Base-by-base conservation (phyloP, 1,140 invertebrate species). In the Daktulosphaira vitifoliae region DNA sequence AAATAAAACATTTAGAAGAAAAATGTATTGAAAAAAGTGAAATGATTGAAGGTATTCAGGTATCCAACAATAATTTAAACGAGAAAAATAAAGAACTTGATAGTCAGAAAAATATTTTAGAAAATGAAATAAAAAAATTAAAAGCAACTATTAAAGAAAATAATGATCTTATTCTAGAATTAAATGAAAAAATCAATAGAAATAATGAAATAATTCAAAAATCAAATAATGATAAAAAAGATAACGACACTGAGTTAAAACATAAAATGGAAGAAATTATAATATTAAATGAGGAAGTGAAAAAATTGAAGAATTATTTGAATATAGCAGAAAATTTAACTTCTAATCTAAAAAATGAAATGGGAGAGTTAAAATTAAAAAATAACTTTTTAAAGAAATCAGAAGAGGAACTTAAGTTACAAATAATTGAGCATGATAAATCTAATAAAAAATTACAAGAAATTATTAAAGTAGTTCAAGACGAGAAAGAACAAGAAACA, bases 161-260 rank as follows among this genome's bases (percentile, higher is more conserved):
- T 69, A 49, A 67, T 71, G 20, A 69, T 71, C 54, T 70, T 74
- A 11, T 33, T 5, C 29, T 6, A 6, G 5, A 33, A 33, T 33
- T 33, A 11, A 5, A 33, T 6, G 49, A 51, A 13, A 23, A 13
- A 16, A 51, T 33, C 5, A 33, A 33, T 33, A 11, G 5, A 6
- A 33, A 6, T 5, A 33, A 33, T 11, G 5, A 33, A 23, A 9
- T 15, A 51, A 20, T 3, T 51, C 4, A 15, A 16, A 51, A 51
- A 51, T 5, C n/a, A 13, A 51, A 51, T 2, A 15, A 15, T 11
- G 3, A 5, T 51, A 22, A 3, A 9, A 3, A 20, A 22, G 5
- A 18, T 23, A 3, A 51, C 25, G 5, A 5, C 15, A 20, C 4
- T 65, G 77, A 78, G 67, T 71, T 80, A 23, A 75, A 78, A 48